phyloP scores from a whole-genome alignment of 2,888 invertebrate species.

The Drosophila greeni region DNA sequence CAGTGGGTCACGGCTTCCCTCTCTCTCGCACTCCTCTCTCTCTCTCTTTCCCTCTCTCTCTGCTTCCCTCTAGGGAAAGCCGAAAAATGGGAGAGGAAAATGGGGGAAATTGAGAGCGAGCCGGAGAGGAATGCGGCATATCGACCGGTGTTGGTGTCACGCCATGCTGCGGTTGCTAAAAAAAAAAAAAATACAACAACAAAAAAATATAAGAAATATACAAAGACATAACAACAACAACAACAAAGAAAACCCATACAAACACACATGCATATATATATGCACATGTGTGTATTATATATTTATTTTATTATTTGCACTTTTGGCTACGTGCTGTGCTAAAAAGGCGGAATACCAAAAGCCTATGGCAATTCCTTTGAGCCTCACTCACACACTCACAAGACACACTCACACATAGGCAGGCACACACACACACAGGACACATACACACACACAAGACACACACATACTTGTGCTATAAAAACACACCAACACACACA shows the following conservation, averaged over 20 bases:
- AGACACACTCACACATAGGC: neutral
- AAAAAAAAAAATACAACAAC: conserved; percentile 21
- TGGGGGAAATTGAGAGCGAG: conserved; percentile 29
- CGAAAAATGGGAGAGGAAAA: conserved; percentile 15
- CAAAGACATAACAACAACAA: conserved; percentile 11
- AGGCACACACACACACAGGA: neutral
- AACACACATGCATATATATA: conserved; percentile 10
- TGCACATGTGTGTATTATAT: conserved; percentile 34
- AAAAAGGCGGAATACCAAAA: conserved; percentile 32
- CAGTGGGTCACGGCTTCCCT: conserved; percentile 38
- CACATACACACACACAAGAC: neutral
- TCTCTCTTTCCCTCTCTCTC: neutral
- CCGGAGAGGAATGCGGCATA: conserved; percentile 61
- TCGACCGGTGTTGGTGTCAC: conserved; percentile 58
- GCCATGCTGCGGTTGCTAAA: conserved; percentile 46
- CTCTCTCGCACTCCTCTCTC: neutral
- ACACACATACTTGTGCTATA: too few relatives aligned
- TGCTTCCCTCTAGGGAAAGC: conserved; percentile 5
- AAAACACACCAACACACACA: too few relatives aligned
- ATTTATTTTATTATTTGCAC: conserved; percentile 69
- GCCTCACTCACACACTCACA: conserved; percentile 1
- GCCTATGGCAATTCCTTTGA: conserved; percentile 40
- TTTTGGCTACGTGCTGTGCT: conserved; percentile 60
- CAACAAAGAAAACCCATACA: conserved; percentile 8
- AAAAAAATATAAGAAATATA: conserved; percentile 19